These are phyloP conservation scores for Deroplatys truncata DNA, from an alignment of 2,888 invertebrate genomes.

Conservation along the genomic window DNA sequence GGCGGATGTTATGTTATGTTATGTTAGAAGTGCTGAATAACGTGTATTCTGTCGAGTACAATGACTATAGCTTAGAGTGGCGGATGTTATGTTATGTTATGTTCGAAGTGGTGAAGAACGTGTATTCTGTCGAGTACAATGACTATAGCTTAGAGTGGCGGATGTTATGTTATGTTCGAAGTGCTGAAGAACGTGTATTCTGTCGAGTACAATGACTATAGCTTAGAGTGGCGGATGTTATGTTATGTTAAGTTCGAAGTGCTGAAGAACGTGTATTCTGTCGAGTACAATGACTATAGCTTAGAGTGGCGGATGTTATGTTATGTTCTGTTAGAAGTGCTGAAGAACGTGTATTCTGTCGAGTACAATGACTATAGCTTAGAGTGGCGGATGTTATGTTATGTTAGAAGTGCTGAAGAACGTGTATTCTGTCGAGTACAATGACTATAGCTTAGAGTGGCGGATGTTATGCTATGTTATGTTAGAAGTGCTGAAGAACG, in stretches of 20 bases:
- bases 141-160: neutral
- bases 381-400: neutral
- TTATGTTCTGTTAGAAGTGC: no score
- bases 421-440: neutral
- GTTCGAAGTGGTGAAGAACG: no score
- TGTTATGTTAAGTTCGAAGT: no score
- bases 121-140: neutral
- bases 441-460: neutral
- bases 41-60: neutral
- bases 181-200: no score
- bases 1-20: no score
- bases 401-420: no score
- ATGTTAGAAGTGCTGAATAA: no score
- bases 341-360: neutral
- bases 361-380: neutral
- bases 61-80: neutral
- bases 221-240: neutral
- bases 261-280: neutral
- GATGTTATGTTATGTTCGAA: no score
- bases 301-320: neutral
- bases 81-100: no score
- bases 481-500: no score
- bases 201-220: neutral
- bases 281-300: neutral
- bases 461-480: no score